Evolutionary conservation across 1,140 invertebrate species (phyloP), one percentile per base, ranked within the genome.

Genomic region (Drosophila arawakana): DNA sequence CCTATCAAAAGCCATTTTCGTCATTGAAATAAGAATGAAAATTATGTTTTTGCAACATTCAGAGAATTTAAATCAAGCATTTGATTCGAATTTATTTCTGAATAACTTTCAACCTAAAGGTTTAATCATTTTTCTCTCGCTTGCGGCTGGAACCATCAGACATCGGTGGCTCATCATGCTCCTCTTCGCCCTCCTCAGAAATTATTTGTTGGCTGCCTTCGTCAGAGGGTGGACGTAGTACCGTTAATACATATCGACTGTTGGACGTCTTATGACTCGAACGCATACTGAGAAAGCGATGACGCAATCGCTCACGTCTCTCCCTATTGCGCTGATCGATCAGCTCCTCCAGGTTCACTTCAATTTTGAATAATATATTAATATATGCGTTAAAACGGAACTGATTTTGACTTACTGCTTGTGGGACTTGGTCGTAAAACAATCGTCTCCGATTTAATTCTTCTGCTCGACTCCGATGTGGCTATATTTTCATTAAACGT

Each of bases 301-400:
- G 44, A 8, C 84, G 80, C 59, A 90, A 41, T 2, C 84, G 78
- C 2, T 89, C 84, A 11, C 54, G 47, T 3, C 81, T 69, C 44
- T 89, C 85, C 5, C 25, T 68, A 13, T 73, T 65, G 1, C 84
- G 84, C 41, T 76, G 77, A 34, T 90, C 78, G 7, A 84, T 89
- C 1, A 89, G 52, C 41, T 81, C 80, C 35, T 89, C 76, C 9
- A 89, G 73, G 41, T 79, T 74, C 34, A 89, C 84, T 77, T n/a
- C 9, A 18, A 37, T 8, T 18, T 21, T 21, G 10, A 8, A 13
- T 2, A 39, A 39, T n/a, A 11, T 3, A 34, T 11, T 5, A 15
- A 43, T 13, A n/a, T n/a, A 4, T n/a, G 7, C 7, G 6, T 13
- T 39, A 25, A 34, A 35, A 3, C 1, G 34, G 21, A 10, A 13